Evolutionary conservation across 2,113 vertebrate species (phyloP), one percentile per base, ranked within the genome.

Genomic region (Dascyllus trimaculatus): DNA sequence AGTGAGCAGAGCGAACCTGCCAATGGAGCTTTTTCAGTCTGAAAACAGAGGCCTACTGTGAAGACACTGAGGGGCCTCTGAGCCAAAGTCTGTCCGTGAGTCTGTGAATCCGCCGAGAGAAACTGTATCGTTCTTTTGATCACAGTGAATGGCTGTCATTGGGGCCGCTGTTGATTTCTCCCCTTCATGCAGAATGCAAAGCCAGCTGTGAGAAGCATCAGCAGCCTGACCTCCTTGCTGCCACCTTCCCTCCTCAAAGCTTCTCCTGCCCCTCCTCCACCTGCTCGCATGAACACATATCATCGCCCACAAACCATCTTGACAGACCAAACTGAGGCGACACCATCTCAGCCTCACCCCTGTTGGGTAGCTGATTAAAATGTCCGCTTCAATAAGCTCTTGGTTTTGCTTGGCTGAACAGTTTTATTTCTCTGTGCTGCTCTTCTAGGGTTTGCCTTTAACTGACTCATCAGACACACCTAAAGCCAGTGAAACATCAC

Each of bases 361-460:
- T 73, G 83, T 85, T 84, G 84, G 83, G 75, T 68, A 70, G 85
- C 89, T 88, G 90, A 92, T 92, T 89, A 88, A 85, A 90, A 82
- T 89, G 90, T 90, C 87, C 59, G 74, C 78, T 82, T 87, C 86
- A 87, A 87, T 90, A 84, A 87, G 68, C 81, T 81, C 78, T 61
- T 21, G 17, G 68, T 61, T 77, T 76, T 84, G 81, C 85, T 75
- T 58, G 81, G 85, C 79, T 80, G 85, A 89, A 85, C 76, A 72
- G 73, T 82, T 89, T 75, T 76, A 85, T 88, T 82, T 85, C 68
- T 67, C 74, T 2, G 72, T 22, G 69, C 59, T 78, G 75, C 77
- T 7, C 78, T 79, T 70, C 80, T 53, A 53, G 49, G 38, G 46
- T 85, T 88, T 83, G 58, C 81, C 77, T 85, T 79, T 75, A 82